phyloP scores from a whole-genome alignment of 2,888 invertebrate species.

The Plagodis pulveraria region DNA sequence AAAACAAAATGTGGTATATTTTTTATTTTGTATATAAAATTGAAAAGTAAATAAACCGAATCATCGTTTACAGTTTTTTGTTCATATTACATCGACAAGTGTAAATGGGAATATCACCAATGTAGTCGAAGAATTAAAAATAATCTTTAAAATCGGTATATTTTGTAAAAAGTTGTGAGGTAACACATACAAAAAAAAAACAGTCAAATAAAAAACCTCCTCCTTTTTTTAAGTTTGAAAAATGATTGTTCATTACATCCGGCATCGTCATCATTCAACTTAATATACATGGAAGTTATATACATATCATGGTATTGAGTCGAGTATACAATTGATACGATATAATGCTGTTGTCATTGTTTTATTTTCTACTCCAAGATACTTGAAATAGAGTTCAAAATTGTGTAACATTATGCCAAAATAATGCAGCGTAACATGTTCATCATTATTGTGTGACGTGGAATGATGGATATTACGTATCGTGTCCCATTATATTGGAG shows the following conservation, averaged over 20 bases:
- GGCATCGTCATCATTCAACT: too few species aligned
- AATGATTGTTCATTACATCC: neutral
- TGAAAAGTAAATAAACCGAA: too few species aligned
- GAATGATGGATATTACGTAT: constrained; percentile 24
- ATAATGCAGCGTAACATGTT: constrained; percentile 20
- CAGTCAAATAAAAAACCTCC: too few species aligned
- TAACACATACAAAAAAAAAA: too few species aligned
- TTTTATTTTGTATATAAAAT: too few species aligned
- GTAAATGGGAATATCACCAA: too few species aligned
- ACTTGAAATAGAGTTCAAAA: constrained; percentile 7
- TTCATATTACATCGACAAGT: too few species aligned
- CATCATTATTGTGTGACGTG: constrained; percentile 18
- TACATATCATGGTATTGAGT: constrained; percentile 9
- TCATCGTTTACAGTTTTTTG: too few species aligned
- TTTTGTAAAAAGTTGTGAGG: too few species aligned
- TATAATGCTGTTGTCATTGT: neutral
- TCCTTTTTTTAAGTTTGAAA: constrained; percentile 1
- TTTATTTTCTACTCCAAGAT: constrained; percentile 1
- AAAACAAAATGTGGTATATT: too few species aligned
- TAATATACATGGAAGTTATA: neutral
- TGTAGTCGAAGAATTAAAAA: too few species aligned
- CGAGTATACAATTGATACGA: constrained; percentile 11
- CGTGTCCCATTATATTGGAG: constrained; percentile 8
- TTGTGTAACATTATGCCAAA: constrained; percentile 7
- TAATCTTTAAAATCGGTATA: too few species aligned